Base-by-base conservation (phyloP, 1,140 invertebrate species). In the Dinoponera quadriceps region DNA sequence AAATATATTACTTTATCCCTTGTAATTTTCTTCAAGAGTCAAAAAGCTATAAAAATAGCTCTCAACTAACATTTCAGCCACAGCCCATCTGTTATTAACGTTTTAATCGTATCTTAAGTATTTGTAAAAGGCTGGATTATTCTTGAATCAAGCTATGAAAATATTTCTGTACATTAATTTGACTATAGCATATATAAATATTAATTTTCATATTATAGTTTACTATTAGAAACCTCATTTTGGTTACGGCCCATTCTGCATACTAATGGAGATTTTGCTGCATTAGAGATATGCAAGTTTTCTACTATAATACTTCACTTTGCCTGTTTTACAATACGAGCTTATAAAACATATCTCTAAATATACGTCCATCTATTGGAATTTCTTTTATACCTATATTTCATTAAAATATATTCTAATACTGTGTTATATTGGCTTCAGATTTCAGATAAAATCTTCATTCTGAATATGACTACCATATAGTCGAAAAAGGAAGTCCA, bases 41-140 rank as follows among this genome's bases (percentile, higher is more conserved):
- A 92, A 93, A 93, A 93, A 94, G 93, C 93, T 94, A 94, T 94
- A 94, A 94, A 94, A 94, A 94, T 94, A 94, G 93, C 93, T 93
- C 90, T 90, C 85, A 93, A 90, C 88, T 90, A 92, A 91, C 83
- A 87, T 91, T 85, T 92, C 90, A 93, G 84, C 93, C 93, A 94
- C 93, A 94, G 93, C 94, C 93, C 91, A 89, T 93, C 87, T 91
- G 63, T 93, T 92, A 91, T 90, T 92, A 90, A 88, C 88, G 88
- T 69, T 87, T 85, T 91, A 92, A 90, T 92, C 83, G 89, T 84
- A 92, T 90, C 90, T 90, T 91, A 92, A 72, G 75, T 92, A 80
- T 85, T 84, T 48, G 83, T 88, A 91, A 94, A 44, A 94, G 93
- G 93, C 92, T 94, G 92, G 92, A 94, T 92, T 92, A 93, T 91